Conservation (phyloP, 2,797 vertebrate genomes). For the Sebastes variabilis region DNA sequence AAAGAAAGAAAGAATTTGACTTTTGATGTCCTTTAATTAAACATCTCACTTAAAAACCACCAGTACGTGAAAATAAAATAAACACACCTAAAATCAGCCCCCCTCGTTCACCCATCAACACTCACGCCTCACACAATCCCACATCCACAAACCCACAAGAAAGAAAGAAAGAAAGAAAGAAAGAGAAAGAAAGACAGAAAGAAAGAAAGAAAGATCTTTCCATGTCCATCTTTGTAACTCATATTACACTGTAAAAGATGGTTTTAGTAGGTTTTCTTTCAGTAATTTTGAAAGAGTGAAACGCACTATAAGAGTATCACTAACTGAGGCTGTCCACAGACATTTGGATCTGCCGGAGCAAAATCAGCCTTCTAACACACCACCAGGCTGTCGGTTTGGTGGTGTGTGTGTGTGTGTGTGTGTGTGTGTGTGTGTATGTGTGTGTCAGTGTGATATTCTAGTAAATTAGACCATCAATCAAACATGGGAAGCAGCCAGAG, state of each 20-base stretch:
- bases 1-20: neutral
- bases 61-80: neutral
- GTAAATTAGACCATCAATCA: constrained; percentile 86
- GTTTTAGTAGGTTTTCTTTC: neutral
- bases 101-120: too few relatives aligned
- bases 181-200: neutral
- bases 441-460: constrained; percentile 73
- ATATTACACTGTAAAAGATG: neutral
- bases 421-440: constrained; percentile 20
- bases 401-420: constrained; percentile 31
- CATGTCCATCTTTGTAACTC: neutral
- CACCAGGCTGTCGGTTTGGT: constrained; percentile 5
- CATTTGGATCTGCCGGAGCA: constrained; percentile 39
- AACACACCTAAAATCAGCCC: too few relatives aligned
- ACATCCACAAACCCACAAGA: too few relatives aligned
- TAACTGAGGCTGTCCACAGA: constrained; percentile 40
- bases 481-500: constrained; percentile 67
- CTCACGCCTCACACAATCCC: too few relatives aligned
- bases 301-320: constrained; percentile 37
- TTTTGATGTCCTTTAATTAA: neutral
- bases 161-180: neutral
- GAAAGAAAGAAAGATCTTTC: neutral
- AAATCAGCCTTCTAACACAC: constrained; percentile 35
- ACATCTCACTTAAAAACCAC: neutral
- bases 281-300: constrained; percentile 20